These are phyloP conservation scores for Echinops telfairi DNA, from an alignment of 2,113 vertebrate species.

Conservation along the genomic window DNA sequence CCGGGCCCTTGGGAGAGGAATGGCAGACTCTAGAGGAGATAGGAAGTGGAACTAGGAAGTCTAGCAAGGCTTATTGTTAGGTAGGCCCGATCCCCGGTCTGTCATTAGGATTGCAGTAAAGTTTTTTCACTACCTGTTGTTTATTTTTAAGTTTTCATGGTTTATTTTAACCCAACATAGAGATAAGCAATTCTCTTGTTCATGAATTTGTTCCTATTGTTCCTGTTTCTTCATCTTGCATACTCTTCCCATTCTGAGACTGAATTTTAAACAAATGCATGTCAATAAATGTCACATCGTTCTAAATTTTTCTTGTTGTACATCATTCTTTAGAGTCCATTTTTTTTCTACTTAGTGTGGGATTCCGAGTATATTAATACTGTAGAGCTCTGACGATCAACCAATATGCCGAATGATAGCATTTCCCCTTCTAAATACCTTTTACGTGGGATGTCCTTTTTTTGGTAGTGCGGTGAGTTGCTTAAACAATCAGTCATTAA, in stretches of 20 bases:
- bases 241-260: neutral
- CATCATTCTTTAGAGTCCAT: neutral
- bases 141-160: neutral
- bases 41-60: neutral
- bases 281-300: neutral
- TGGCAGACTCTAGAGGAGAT: neutral
- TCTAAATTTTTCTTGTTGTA: constrained; percentile 2
- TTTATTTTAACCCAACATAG: neutral
- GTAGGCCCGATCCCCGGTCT: neutral
- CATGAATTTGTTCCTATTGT: neutral
- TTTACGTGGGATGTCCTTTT: neutral
- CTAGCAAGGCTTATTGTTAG: neutral
- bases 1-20: neutral
- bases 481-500: constrained; percentile 9
- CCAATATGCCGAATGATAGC: neutral
- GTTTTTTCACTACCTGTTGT: no score
- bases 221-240: neutral
- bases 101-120: neutral
- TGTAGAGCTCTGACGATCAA: neutral
- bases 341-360: neutral
- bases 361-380: neutral
- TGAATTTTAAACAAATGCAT: constrained; percentile 56
- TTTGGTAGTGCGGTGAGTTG: neutral
- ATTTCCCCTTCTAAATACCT: neutral
- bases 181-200: neutral